Evolutionary conservation across 2,797 vertebrate species (phyloP).

Genomic region (Buphagus erythrorhynchus): DNA sequence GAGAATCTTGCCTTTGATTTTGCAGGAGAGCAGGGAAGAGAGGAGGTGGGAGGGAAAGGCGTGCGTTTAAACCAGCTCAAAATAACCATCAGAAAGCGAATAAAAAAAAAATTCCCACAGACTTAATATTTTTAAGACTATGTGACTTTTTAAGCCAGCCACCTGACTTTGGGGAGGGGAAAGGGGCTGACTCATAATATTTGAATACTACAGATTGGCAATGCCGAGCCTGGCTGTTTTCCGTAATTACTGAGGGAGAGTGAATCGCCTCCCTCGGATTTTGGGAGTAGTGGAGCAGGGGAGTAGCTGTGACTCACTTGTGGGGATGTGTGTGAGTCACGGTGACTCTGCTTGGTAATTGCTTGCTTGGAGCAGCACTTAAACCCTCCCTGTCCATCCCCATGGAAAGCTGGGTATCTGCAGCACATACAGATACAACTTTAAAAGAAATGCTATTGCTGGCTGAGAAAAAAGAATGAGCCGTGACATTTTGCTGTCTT

Average conservation of each 20-base stretch:
- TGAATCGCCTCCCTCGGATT: not conserved
- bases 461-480: not conserved
- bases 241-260: not conserved
- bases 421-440: accelerated
- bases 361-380: not conserved
- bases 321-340: constrained; percentile 30
- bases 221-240: not conserved
- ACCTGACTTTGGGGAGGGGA: not conserved
- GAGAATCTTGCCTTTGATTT: not conserved
- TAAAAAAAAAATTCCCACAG: not conserved
- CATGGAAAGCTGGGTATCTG: accelerated
- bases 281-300: constrained; percentile 27
- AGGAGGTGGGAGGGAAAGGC: not conserved
- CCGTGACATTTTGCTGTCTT: not conserved
- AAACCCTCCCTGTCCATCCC: accelerated
- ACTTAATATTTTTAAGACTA: constrained; percentile 11
- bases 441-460: accelerated
- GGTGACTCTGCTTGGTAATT: not conserved
- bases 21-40: not conserved
- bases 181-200: constrained; percentile 16
- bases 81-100: not conserved
- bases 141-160: constrained; percentile 23
- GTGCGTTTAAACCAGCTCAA: not conserved
- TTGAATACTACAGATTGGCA: constrained; percentile 38
- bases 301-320: constrained; percentile 39